A percentile compares a stretch with the other conserved stretches of the same genome.
Conservation (phyloP, 2,113 vertebrate genomes). For the Macquaria australasica region DNA sequence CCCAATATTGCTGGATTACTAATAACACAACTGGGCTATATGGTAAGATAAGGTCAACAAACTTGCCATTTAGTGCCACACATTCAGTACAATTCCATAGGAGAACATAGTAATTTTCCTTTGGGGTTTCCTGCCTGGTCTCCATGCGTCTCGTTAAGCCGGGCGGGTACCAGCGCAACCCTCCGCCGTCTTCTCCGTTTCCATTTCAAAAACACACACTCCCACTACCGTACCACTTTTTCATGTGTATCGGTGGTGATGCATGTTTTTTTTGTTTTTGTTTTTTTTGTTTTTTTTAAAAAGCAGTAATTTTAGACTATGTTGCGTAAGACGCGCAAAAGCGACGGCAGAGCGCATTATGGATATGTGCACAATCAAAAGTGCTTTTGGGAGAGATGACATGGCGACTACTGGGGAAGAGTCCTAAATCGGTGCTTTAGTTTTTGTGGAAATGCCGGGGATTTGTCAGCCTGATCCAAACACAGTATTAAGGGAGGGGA, state of each 20-base stretch:
- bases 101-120: conserved; percentile 26
- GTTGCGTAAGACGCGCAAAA: conserved; percentile 29
- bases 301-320: not conserved
- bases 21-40: not conserved
- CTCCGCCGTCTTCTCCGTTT: conserved; percentile 77
- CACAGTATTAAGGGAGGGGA: conserved; percentile 52
- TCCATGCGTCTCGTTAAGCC: conserved; percentile 75
- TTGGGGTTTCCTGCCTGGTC: conserved; percentile 47
- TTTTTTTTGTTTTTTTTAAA: not conserved
- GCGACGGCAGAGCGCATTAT: conserved; percentile 19
- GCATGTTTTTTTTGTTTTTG: not conserved
- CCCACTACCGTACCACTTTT: conserved; percentile 19
- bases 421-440: conserved; percentile 58
- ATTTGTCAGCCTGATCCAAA: conserved; percentile 71
- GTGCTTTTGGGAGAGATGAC: conserved; percentile 20
- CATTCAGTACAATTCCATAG: conserved; percentile 1
- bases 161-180: conserved; percentile 74
- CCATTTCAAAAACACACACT: conserved; percentile 66
- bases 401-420: conserved; percentile 33
- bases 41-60: conserved; percentile 5
- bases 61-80: not conserved
- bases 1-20: not conserved
- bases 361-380: conserved; percentile 31
- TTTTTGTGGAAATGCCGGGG: conserved; percentile 60
- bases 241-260: not conserved